These are phyloP conservation scores for Cyclophora albipunctata DNA, from an alignment of 2,888 invertebrate species.

Conservation along the genomic window DNA sequence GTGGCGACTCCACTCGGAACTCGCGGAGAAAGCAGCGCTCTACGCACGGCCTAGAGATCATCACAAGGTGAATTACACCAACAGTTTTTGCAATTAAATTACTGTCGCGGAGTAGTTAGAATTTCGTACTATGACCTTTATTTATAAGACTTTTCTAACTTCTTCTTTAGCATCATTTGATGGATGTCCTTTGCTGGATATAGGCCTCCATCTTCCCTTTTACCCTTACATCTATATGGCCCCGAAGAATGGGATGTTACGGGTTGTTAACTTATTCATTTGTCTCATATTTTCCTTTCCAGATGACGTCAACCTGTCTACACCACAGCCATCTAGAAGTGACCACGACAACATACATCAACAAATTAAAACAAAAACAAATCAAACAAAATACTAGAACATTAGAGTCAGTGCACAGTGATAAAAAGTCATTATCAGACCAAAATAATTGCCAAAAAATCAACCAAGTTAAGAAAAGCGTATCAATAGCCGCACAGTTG, in stretches of 20 bases:
- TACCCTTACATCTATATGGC: too few relatives aligned
- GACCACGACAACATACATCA: slow-evolving; percentile 31
- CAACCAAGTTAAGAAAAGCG: slow-evolving; percentile 42
- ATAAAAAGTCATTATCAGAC: slow-evolving; percentile 3
- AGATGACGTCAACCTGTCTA: slow-evolving; percentile 61
- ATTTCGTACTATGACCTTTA: too few relatives aligned
- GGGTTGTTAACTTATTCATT: too few relatives aligned
- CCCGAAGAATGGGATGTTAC: too few relatives aligned
- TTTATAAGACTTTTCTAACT: too few relatives aligned
- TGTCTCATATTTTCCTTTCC: slow-evolving; percentile 17
- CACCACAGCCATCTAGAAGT: slow-evolving; percentile 65
- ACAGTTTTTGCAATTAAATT: too few relatives aligned
- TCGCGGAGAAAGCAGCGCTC: slow-evolving; percentile 54
- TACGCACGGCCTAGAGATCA: slow-evolving; percentile 42
- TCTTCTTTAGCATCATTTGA: too few relatives aligned
- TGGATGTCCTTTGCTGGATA: too few relatives aligned
- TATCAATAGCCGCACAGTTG: slow-evolving; percentile 51
- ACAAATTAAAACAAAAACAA: slow-evolving; percentile 24
- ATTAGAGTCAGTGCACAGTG: slow-evolving; percentile 15
- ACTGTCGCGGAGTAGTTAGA: too few relatives aligned
- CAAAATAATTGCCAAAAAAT: slow-evolving; percentile 48
- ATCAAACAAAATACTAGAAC: slow-evolving; percentile 19
- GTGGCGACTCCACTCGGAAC: slow-evolving; percentile 58
- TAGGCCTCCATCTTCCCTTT: too few relatives aligned
- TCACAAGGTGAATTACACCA: slow-evolving; percentile 3